Conservation (phyloP, 2,888 invertebrate species). For the Idaea dimidiata region DNA sequence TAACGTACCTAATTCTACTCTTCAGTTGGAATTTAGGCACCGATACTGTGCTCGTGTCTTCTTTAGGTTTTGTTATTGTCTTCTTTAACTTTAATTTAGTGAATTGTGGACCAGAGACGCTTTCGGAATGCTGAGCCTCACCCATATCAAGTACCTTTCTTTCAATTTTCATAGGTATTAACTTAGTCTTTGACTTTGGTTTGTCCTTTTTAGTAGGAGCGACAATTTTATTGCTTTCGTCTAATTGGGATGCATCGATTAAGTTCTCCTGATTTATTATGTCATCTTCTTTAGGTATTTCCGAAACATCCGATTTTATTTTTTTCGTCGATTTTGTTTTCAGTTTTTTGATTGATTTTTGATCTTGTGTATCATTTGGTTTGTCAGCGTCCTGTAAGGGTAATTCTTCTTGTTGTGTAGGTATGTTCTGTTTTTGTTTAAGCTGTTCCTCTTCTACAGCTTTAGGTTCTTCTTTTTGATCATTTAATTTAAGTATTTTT, state of each 20-base stretch:
- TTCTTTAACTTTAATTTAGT: constrained; percentile 87
- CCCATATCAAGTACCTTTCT: constrained; percentile 82
- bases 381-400: not conserved
- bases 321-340: constrained; percentile 6
- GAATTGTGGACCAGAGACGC: constrained; percentile 82
- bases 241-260: not conserved
- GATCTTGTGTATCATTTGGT: not conserved
- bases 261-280: not conserved
- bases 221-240: constrained; percentile 24
- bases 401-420: not conserved
- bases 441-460: not conserved
- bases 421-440: not conserved
- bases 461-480: not conserved
- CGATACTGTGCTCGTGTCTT: constrained; percentile 55
- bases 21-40: constrained; percentile 86
- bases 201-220: constrained; percentile 26
- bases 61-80: constrained; percentile 72
- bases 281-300: not conserved
- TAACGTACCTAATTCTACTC: constrained; percentile 83
- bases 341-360: not conserved
- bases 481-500: constrained; percentile 13
- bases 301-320: constrained; percentile 22
- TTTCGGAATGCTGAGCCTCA: constrained; percentile 83
- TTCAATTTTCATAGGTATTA: constrained; percentile 82
- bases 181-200: constrained; percentile 47